Evolutionary conservation across 2,797 vertebrate genomes (phyloP), one percentile per base, ranked within the genome.

Genomic region (Neomorphus geoffroyi): DNA sequence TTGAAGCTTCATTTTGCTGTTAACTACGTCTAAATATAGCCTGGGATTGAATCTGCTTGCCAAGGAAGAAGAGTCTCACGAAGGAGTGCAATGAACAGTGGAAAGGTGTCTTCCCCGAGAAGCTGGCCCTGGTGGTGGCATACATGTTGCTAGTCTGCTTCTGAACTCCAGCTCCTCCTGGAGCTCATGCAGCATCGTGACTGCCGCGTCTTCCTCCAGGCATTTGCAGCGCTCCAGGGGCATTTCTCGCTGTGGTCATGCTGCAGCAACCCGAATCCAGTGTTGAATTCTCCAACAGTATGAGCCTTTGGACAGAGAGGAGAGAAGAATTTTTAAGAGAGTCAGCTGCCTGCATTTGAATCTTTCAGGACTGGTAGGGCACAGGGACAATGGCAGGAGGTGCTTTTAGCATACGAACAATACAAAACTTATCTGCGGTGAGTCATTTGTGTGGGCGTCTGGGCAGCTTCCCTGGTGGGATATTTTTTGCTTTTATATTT

Each of bases 81-180:
- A 45, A 79, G 13, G 6, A 75, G 13, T n/a, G 35, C 45, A 54
- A 4, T 67, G 37, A 75, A 15, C 15, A 78, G 18, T 28, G 19
- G 43, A 54, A 48, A 58, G 27, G 8, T 57, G n/a, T 53, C 50
- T 88, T 67, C 45, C 51, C 27, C 54, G 33, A 66, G 60, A 73
- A 61, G 24, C 39, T 78, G 71, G 37, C 33, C 50, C 27, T 67
- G 53, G 28, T 75, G 50, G 46, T 69, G 65, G 1, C n/a, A 5
- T 61, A 5, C 0, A 0, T 1, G 24, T 0, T 48, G 18, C 30
- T 54, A n/a, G 35, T 41, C 64, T 32, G 33, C 39, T 61, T 28
- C 67, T 73, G 53, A 73, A 10, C 70, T 65, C 27, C 13, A 30
- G 72, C 37, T 86, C 19, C 48, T 61, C 10, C 24, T 64, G 32